Conservation (phyloP, 2,113 vertebrate species). For the Ictidomys tridecemlineatus region DNA sequence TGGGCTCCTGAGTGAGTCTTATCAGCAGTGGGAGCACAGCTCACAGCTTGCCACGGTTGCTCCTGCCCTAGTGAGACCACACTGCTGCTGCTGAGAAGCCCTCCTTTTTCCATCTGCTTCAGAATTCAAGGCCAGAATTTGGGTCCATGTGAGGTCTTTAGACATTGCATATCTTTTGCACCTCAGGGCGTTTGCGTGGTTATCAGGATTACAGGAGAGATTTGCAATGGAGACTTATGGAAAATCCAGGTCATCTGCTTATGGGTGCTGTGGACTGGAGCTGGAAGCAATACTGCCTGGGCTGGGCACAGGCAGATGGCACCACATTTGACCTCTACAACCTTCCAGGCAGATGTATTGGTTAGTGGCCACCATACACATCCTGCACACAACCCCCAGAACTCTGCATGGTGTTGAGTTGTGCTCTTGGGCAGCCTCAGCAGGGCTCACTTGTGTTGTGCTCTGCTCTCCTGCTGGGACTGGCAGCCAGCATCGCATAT, state of each 20-base stretch:
- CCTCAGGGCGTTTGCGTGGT: neutral
- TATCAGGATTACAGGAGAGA: neutral
- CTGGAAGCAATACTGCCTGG: too few relatives aligned
- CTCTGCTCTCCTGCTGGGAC: neutral
- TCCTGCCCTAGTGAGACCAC: neutral
- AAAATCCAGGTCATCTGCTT: neutral
- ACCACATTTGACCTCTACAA: accelerated
- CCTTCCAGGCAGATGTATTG: accelerated
- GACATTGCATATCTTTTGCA: neutral
- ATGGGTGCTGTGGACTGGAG: neutral
- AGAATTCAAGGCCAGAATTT: neutral
- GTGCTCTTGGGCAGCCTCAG: neutral
- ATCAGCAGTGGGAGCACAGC: accelerated
- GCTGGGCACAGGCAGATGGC: neutral
- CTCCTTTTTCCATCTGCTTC: neutral
- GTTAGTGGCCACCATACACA: accelerated
- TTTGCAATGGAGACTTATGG: neutral
- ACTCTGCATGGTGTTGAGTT: neutral
- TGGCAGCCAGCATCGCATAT: neutral
- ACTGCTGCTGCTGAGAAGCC: neutral
- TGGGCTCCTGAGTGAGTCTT: neutral
- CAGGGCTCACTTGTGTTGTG: neutral
- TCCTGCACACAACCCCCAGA: neutral
- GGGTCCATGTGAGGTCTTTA: neutral
- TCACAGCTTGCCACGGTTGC: accelerated